Evolutionary conservation across 2,888 invertebrate species (phyloP).

Genomic region (Odiellus spinosus): DNA sequence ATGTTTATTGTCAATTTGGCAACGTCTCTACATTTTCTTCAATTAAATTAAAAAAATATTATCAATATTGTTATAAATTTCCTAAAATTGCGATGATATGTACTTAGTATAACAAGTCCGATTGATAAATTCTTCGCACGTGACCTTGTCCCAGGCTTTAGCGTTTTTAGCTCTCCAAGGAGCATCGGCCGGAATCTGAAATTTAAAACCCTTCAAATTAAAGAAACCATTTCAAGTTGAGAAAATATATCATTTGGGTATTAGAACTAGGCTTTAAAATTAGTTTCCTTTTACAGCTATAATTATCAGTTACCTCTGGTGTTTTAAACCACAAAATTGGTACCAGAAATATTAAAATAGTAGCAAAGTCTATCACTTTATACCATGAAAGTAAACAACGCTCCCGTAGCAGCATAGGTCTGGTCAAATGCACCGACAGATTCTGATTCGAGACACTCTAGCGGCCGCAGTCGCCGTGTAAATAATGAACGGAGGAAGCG

Average conservation of each 20-base stretch:
- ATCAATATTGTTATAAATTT: background rate
- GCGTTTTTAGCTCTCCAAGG: constrained; percentile 26
- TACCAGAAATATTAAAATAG: no score
- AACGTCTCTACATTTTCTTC: background rate
- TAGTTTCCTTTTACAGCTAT: no score
- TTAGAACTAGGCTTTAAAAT: background rate
- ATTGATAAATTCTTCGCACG: constrained; percentile 22
- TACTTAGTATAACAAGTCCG: constrained; percentile 24
- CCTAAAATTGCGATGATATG: constrained; percentile 10
- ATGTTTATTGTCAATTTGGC: constrained; percentile 7
- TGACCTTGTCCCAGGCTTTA: constrained; percentile 23
- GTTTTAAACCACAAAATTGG: no score
- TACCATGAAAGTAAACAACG: no score
- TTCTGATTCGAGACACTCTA: no score
- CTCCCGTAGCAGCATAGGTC: no score
- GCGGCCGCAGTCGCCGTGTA: no score
- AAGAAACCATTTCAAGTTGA: background rate
- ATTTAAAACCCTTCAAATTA: background rate
- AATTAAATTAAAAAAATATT: background rate
- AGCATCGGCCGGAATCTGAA: constrained; percentile 20
- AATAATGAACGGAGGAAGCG: no score
- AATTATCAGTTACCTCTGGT: no score
- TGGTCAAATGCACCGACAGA: no score
- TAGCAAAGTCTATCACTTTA: no score
- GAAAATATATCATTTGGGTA: background rate